These are phyloP conservation scores for Rosalia funebris DNA, from an alignment of 2,888 invertebrate species.

Conservation along the genomic window DNA sequence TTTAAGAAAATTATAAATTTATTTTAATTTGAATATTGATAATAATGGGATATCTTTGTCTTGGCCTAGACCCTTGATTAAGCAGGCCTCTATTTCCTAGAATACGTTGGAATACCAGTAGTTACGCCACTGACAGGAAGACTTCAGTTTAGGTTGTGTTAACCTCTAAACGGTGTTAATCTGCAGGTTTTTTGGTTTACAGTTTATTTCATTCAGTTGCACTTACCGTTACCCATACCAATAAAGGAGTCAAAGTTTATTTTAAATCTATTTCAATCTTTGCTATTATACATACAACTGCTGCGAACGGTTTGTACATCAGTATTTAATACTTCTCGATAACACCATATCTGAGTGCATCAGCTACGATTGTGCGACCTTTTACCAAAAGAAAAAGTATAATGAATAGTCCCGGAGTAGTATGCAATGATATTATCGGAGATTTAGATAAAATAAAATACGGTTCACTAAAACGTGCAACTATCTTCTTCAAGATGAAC, in stretches of 20 bases:
- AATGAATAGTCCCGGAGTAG: conserved; percentile 26
- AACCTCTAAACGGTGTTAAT: no score
- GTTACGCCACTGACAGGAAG: no score
- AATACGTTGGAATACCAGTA: no score
- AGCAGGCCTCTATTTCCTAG: no score
- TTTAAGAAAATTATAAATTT: no score
- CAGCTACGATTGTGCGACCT: conserved; percentile 15
- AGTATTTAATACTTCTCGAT: conserved; percentile 4
- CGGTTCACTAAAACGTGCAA: conserved; percentile 34
- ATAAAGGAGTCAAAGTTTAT: not conserved
- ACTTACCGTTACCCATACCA: not conserved
- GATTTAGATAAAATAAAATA: conserved; percentile 35
- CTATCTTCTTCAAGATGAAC: conserved; percentile 22
- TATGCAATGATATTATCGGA: conserved; percentile 34
- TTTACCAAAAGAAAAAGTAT: conserved; percentile 23
- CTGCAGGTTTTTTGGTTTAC: not conserved
- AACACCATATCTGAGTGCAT: conserved; percentile 17
- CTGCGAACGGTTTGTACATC: not conserved
- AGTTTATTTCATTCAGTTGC: not conserved
- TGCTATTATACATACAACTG: no score
- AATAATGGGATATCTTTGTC: no score
- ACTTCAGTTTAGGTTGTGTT: no score
- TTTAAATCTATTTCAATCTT: not conserved
- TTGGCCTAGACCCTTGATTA: no score
- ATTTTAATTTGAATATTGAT: no score